Base-by-base conservation (phyloP, 2,797 vertebrate species). In the Halcyon leucocephala region DNA sequence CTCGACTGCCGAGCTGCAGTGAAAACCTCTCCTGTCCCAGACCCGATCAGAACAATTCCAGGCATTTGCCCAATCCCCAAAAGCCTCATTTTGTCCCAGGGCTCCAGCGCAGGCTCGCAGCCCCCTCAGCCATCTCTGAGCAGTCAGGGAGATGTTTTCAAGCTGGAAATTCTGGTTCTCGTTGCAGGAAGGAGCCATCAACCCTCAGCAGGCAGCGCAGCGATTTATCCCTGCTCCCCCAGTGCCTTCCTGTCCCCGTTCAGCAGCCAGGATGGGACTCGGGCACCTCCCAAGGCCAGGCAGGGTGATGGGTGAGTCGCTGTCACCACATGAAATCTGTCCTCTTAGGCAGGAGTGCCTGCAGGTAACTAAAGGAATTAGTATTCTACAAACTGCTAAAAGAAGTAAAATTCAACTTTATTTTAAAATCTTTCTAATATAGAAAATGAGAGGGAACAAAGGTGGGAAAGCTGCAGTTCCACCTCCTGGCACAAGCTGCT, bases 371-470 rank as follows among this genome's bases (percentile, higher is more conserved):
- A 2, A 12, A 89, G 78, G 82, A 89, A 80, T 48, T 25, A 2
- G 24, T 21, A 8, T 67, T 66, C 64, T 74, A 33, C 94, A 57
- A 70, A 46, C 21, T 17, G 58, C 62, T 83, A 79, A 8, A 82
- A 46, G n/a, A 55, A 91, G 66, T 69, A 69, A 88, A 87, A 67
- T 91, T 26, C 57, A 94, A 66, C 87, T 97, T 96, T 96, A 96
- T 95, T 97, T 90, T 69, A 93, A 96, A 92, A 84, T 54, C 84
- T 89, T 89, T 89, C 95, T 85, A 95, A 91, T 85, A 91, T 67
- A 92, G 31, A 95, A 95, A 93, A 94, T 31, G 81, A 91, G 91
- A 83, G 88, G 85, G 79, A 84, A 16, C 39, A 25, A 89, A 94
- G 64, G 92, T 37, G 33, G 52, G 65, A 65, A 52, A 65, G 69